A percentile compares a stretch with the other conserved stretches of the same genome.
phyloP scores from a whole-genome alignment of 2,797 vertebrate species.

The Brotogeris chrysoptera region DNA sequence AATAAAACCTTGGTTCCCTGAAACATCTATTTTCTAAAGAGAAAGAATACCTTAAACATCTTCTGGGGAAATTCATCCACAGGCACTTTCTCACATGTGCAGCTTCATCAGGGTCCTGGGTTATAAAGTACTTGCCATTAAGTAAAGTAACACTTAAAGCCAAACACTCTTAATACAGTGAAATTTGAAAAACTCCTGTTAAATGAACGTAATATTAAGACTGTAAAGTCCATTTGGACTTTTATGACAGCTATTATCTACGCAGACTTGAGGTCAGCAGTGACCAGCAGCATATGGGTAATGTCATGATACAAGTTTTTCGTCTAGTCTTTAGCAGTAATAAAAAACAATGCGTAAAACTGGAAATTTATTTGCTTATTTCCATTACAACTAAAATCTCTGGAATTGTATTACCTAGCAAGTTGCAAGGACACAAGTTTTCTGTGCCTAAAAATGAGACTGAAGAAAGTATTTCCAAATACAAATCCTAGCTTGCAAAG shows the following conservation, averaged over 20 bases:
- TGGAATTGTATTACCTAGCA: neutral
- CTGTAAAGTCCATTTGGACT: neutral
- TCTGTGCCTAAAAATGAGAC: neutral
- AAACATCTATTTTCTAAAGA: too few species aligned
- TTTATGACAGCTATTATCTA: neutral
- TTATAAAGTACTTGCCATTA: neutral
- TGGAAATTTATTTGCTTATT: conserved; percentile 1
- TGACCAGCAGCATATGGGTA: neutral
- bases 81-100: neutral
- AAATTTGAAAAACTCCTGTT: neutral
- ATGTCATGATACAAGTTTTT: neutral
- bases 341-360: neutral
- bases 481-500: neutral
- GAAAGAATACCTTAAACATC: neutral
- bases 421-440: neutral
- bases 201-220: neutral
- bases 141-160: neutral
- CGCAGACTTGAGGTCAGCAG: neutral
- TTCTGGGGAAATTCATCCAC: neutral
- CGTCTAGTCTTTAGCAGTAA: neutral
- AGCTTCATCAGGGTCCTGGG: neutral
- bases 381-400: conserved; percentile 11
- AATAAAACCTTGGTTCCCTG: neutral
- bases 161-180: neutral
- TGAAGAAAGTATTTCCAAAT: neutral